These are phyloP conservation scores for Pyralis farinalis DNA, from an alignment of 2,888 invertebrate genomes.

Conservation along the genomic window DNA sequence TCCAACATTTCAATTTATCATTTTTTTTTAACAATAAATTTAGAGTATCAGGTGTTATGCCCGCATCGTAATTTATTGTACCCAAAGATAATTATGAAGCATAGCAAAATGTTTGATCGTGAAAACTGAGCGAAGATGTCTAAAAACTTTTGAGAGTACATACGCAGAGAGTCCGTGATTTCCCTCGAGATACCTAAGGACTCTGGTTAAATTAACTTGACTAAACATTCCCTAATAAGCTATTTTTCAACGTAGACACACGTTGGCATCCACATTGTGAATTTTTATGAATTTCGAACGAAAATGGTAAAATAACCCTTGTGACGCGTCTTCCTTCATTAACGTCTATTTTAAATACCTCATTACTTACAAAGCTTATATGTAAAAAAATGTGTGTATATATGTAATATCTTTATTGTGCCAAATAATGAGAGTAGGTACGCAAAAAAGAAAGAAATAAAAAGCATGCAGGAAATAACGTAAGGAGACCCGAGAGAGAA, in stretches of 20 bases:
- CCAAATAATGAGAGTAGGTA: too few species aligned
- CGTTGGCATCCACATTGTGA: slow-evolving; percentile 13
- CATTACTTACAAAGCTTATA: too few species aligned
- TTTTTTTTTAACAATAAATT: background rate
- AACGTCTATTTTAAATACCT: too few species aligned
- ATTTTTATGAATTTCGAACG: too few species aligned
- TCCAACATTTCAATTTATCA: too few species aligned
- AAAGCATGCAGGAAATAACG: too few species aligned
- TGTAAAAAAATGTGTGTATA: too few species aligned
- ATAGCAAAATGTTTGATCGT: slow-evolving; percentile 30
- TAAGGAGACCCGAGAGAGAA: too few species aligned
- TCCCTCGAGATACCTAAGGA: slow-evolving; percentile 57
- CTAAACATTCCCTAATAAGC: slow-evolving; percentile 70
- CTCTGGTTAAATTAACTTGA: slow-evolving; percentile 66
- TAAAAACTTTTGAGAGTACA: slow-evolving; percentile 53
- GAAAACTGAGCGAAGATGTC: slow-evolving; percentile 40
- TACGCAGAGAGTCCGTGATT: slow-evolving; percentile 63
- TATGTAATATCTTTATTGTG: too few species aligned
- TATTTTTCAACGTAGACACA: slow-evolving; percentile 59
- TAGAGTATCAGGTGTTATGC: background rate
- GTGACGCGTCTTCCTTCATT: too few species aligned
- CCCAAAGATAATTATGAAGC: slow-evolving; percentile 12
- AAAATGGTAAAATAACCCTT: too few species aligned
- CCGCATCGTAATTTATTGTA: background rate
- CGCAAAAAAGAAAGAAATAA: too few species aligned